These are phyloP conservation scores for Cynaeus angustus DNA, from an alignment of 2,888 invertebrate species.

Conservation along the genomic window DNA sequence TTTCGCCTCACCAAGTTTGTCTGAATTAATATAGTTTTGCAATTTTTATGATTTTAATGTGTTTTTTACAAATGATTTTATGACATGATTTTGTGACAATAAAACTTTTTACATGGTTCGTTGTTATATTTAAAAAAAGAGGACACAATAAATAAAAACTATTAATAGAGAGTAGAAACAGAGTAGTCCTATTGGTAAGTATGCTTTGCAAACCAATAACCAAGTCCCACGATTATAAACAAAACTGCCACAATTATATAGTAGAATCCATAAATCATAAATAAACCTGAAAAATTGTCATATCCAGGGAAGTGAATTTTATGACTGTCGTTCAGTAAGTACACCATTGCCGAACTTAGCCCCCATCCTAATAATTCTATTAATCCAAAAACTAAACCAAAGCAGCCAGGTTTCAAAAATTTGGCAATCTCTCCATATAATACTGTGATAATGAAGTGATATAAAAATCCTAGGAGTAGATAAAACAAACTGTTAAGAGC, in stretches of 20 bases:
- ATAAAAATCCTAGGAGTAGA: constrained; percentile 17
- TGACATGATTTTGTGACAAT: constrained; percentile 1
- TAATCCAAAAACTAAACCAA: constrained; percentile 34
- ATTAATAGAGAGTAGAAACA: constrained; percentile 5
- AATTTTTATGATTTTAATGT: not conserved
- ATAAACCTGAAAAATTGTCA: constrained; percentile 14
- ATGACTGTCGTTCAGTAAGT: not conserved
- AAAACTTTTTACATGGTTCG: not conserved
- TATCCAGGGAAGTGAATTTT: constrained; percentile 15
- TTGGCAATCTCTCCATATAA: constrained; percentile 32
- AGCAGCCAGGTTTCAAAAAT: constrained; percentile 15
- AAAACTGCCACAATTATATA: constrained; percentile 19
- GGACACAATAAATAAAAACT: not conserved
- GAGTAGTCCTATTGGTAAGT: constrained; percentile 27
- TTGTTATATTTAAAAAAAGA: not conserved
- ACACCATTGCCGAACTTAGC: constrained; percentile 19
- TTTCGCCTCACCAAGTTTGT: constrained; percentile 17
- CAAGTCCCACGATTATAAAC: constrained; percentile 41
- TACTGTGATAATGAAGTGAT: constrained; percentile 33
- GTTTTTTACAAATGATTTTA: not conserved
- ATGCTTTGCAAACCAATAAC: constrained; percentile 42
- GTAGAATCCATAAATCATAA: constrained; percentile 38
- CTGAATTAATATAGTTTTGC: not conserved
- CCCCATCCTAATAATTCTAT: constrained; percentile 17
- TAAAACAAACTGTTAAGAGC: constrained; percentile 24